Conservation (phyloP, 2,797 vertebrate species). For the Hydrocynus forskahlii region DNA sequence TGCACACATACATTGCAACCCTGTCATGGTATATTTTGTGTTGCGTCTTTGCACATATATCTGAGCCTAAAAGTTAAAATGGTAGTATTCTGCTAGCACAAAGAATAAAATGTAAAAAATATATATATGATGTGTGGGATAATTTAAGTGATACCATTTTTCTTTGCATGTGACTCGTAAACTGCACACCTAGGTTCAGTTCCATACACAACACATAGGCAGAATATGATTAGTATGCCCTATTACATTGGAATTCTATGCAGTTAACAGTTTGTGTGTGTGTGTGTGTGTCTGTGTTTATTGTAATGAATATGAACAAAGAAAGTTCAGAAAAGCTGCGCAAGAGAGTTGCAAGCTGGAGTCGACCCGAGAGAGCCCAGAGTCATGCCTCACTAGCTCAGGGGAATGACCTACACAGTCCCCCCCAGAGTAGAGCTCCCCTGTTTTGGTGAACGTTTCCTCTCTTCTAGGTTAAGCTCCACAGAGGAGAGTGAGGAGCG, state of each 20-base stretch:
- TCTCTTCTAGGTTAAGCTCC: constrained; percentile 9
- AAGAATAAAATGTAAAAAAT: too few relatives aligned
- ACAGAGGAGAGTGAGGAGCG: constrained; percentile 4
- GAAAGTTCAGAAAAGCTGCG: neutral
- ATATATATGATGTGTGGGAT: too few relatives aligned
- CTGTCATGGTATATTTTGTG: too few relatives aligned
- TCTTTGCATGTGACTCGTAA: too few relatives aligned
- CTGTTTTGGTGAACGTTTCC: neutral
- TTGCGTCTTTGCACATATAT: too few relatives aligned
- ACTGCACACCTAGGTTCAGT: too few relatives aligned
- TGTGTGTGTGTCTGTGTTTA: neutral
- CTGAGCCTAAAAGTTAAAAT: too few relatives aligned
- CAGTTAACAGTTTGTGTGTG: neutral
- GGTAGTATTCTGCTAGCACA: too few relatives aligned
- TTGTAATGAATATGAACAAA: neutral
- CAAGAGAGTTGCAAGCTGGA: neutral
- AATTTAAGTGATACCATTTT: too few relatives aligned
- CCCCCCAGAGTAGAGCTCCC: constrained; percentile 18
- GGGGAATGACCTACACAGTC: constrained; percentile 3
- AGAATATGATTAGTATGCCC: neutral
- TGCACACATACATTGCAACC: too few relatives aligned
- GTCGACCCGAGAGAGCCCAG: neutral
- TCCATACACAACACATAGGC: too few relatives aligned
- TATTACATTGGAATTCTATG: neutral
- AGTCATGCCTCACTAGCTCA: neutral